Base-by-base conservation (phyloP, 2,888 invertebrate species). In the Thelaira solivaga region DNA sequence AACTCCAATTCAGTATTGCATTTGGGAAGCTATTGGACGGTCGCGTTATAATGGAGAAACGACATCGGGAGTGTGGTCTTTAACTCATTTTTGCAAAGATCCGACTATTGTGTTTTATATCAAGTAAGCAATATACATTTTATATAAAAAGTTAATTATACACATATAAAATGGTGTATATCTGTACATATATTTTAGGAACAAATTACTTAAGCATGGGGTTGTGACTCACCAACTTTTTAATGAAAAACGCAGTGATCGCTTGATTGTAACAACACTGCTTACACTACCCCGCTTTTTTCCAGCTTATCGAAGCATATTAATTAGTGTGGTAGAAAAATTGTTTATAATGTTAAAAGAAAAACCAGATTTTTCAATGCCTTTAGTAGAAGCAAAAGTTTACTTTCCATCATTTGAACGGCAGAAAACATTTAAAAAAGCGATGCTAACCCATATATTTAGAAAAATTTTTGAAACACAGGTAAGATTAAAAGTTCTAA, bases 1-100 rank as follows among this genome's bases (percentile, higher is more conserved):
- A 10, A 89, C 89, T 3, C 82, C 90, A 4, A 86, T 90, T n/a
- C 92, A 92, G 74, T 96, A 93, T 84, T 92, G 93, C 82, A 89
- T 95, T 34, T 88, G 95, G 72, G 96, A 96, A 88, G 89, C 93
- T 82, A 92, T 96, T 34, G 96, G 94, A 1, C 91, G 95, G 76
- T 89, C 93, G 0, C 90, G 95, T 36, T 90, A 90, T 80, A 91
- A 91, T 81, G 95, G 96, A 0, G 93, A 94, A 88, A 89, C 92
- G 4, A 93, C 94, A 0, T 91, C 92, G 64, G 93, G 93, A 8
- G 91, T 91, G 74, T 89, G 90, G 75, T 92, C 93, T 7, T 84
- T 94, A 7, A 85, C 88, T 51, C 82, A 88, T 8, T 87, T 90
- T 47, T 90, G 90, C 51, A 91, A 92, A 81, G 93, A 93, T 86